Evolutionary conservation across 1,140 invertebrate genomes (phyloP).

Genomic region (Penaeus vannamei): DNA sequence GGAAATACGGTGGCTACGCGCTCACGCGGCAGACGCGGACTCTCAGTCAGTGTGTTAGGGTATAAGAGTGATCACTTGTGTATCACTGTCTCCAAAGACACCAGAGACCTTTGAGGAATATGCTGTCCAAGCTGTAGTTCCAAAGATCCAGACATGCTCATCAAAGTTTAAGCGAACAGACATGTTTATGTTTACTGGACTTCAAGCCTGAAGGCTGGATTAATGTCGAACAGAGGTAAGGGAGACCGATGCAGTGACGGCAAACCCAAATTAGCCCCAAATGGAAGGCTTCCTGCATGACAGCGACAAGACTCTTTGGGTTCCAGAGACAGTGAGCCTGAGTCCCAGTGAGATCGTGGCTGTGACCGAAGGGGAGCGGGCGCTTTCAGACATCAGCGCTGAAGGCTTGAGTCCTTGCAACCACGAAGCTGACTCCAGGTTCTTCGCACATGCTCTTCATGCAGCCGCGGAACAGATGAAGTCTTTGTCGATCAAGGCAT

Average conservation of each 20-base stretch:
- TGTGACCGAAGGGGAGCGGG: no score
- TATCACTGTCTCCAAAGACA: slow-evolving; percentile 22
- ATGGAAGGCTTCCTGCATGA: no score
- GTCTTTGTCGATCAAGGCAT: background rate
- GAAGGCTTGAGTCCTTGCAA: background rate
- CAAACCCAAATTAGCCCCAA: no score
- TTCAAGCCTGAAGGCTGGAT: slow-evolving; percentile 1
- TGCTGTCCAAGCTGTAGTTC: slow-evolving; percentile 29
- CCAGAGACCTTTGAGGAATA: slow-evolving; percentile 31
- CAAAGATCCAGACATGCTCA: slow-evolving; percentile 1
- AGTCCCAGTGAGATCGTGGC: no score
- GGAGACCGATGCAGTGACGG: no score
- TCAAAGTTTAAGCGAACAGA: background rate
- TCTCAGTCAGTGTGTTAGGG: no score
- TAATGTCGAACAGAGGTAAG: background rate
- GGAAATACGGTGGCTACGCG: no score
- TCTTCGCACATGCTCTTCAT: background rate
- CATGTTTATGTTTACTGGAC: background rate
- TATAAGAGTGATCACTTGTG: slow-evolving; percentile 8
- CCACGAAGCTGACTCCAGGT: background rate
- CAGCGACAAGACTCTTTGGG: no score
- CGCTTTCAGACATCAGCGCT: background rate
- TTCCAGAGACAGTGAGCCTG: no score
- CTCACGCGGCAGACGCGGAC: no score
- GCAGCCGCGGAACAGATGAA: slow-evolving; percentile 13